These are phyloP conservation scores for Crotalus viridis DNA, from an alignment of 2,113 vertebrate genomes.

Conservation along the genomic window DNA sequence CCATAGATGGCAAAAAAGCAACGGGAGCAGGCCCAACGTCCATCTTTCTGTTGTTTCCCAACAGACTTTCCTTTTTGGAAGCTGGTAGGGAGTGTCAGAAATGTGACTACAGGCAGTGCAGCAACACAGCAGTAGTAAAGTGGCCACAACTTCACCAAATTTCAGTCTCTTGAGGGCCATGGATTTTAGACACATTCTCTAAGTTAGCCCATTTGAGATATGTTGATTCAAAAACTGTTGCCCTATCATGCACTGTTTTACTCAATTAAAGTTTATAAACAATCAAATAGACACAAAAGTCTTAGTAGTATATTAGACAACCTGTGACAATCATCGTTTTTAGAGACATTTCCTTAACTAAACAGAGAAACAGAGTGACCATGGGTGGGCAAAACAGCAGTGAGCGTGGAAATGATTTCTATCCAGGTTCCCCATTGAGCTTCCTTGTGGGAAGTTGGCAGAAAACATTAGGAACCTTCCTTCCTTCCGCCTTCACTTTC, in stretches of 20 bases:
- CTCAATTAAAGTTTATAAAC: neutral
- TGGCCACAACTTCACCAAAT: neutral
- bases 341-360: neutral
- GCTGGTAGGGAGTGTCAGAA: neutral
- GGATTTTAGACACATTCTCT: neutral
- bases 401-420: neutral
- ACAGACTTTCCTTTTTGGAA: neutral
- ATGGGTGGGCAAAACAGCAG: neutral
- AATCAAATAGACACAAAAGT: neutral
- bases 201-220: too few species aligned
- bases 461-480: neutral
- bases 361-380: neutral
- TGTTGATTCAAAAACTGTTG: neutral
- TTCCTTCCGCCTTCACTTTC: neutral
- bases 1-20: neutral
- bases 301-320: neutral
- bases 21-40: neutral
- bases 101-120: neutral
- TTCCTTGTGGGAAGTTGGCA: neutral
- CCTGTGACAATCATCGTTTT: neutral
- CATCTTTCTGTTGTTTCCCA: neutral
- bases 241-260: neutral
- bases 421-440: neutral
- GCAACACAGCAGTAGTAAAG: neutral
- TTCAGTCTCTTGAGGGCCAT: neutral